A percentile compares a stretch with the other conserved stretches of the same genome.
These are phyloP conservation scores for Setipinna tenuifilis DNA, from an alignment of 2,797 vertebrate species.

Conservation along the genomic window DNA sequence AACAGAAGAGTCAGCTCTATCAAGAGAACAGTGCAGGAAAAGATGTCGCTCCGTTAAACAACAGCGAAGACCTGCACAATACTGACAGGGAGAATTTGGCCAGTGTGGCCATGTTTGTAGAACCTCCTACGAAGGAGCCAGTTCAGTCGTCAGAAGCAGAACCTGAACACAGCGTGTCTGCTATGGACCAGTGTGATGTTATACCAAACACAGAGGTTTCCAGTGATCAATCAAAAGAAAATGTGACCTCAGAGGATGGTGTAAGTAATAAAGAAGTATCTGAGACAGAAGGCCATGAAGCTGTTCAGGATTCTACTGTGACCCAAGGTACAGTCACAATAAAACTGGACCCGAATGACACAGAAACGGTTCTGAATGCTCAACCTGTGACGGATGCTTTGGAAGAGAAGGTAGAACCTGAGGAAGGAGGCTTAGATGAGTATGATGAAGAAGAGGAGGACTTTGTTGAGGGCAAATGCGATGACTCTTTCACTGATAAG, in stretches of 20 bases:
- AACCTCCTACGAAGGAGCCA: neutral
- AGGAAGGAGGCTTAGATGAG: constrained; percentile 34
- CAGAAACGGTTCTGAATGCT: neutral
- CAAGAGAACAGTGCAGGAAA: constrained; percentile 53
- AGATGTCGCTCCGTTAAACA: neutral
- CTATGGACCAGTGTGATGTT: neutral
- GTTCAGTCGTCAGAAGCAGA: constrained; percentile 9
- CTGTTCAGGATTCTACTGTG: neutral
- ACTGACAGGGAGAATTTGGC: neutral
- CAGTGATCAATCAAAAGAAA: neutral
- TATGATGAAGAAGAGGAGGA: constrained; percentile 46
- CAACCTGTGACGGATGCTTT: neutral
- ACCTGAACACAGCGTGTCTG: neutral
- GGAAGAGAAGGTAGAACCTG: constrained; percentile 43
- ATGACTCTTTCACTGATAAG: constrained; percentile 59
- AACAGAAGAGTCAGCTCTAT: constrained; percentile 85
- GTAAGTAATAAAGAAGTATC: neutral
- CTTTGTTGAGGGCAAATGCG: constrained; percentile 45
- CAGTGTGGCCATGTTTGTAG: neutral
- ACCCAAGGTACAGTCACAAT: constrained; percentile 24
- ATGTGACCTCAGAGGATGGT: neutral
- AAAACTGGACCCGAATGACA: constrained; percentile 12
- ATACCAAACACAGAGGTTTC: neutral
- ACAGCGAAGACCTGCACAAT: neutral
- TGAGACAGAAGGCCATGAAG: constrained; percentile 33